phyloP scores from a whole-genome alignment of 2,888 invertebrate species.

The Netelia virgata region DNA sequence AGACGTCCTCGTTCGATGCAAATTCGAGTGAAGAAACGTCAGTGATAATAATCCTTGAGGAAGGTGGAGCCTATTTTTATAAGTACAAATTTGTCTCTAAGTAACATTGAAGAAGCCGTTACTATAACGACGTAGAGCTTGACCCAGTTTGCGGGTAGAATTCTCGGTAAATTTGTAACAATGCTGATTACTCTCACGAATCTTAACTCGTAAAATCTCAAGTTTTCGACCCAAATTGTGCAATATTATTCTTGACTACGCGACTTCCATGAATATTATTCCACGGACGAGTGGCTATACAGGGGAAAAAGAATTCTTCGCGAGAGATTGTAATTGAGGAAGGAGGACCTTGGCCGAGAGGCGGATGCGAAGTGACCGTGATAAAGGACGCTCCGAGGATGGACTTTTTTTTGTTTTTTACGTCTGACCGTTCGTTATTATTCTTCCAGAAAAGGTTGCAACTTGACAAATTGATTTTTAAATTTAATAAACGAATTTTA shows the following conservation, averaged over 20 bases:
- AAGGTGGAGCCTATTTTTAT: not conserved
- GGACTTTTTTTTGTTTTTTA: not conserved
- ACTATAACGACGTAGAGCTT: slow-evolving; percentile 16
- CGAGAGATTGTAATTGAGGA: slow-evolving; percentile 3
- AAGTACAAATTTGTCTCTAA: not conserved
- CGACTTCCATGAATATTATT: not conserved
- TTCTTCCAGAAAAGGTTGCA: too few species aligned
- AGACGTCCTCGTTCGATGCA: not conserved
- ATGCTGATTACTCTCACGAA: slow-evolving; percentile 2
- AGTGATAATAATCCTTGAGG: not conserved
- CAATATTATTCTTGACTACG: slow-evolving; percentile 14
- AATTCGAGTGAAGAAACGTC: not conserved
- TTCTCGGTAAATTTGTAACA: slow-evolving; percentile 25
- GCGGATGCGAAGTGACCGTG: slow-evolving; percentile 24
- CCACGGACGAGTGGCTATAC: not conserved
- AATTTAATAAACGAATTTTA: not conserved
- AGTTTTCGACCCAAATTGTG: slow-evolving; percentile 42
- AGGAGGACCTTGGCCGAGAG: slow-evolving; percentile 33
- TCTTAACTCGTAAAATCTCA: slow-evolving; percentile 14
- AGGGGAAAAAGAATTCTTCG: slow-evolving; percentile 34
- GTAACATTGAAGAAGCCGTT: slow-evolving; percentile 6
- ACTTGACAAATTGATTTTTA: too few species aligned
- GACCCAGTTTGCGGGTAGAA: slow-evolving; percentile 18
- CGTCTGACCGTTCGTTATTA: not conserved
- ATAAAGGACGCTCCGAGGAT: slow-evolving; percentile 7